Base-by-base conservation (phyloP, 1,140 invertebrate genomes). In the Eueides isabella region DNA sequence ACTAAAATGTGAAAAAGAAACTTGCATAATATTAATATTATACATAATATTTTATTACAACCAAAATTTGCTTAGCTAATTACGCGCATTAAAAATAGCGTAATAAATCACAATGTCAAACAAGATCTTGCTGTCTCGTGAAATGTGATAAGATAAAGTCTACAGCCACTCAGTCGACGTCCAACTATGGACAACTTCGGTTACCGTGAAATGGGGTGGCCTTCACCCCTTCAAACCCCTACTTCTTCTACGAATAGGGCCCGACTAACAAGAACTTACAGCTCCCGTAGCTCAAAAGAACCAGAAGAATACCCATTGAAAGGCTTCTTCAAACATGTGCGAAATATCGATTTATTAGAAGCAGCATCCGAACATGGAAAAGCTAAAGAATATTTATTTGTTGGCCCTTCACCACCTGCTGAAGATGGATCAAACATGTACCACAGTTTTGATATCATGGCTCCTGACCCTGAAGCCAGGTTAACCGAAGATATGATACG, bases 381-480 rank as follows among this genome's bases (percentile, higher is more conserved):
- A 68, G 80, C 85, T 11, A 92, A 91, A 62, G 94, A 94, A 77
- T 95, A 94, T 77, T 93, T 96, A 79, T 95, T 95, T 71, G 95
- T 94, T 31, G 95, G 95, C 2, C 94, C 94, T 4, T 95, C 95
- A 26, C 95, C 95, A 0, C 94, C 94, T 0, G 93, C 95, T 30
- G 95, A 95, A 80, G 94, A 95, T 81, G 94, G 95, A 0, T 94
- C 95, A 2, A 95, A 95, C 65, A 94, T 95, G 85, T 95, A 95
- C 76, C 91, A 95, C 67, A 95, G 94, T 76, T 94, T 94, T 76
- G 94, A 95, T 38, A 93, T 94, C 66, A 94, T 94, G 6, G 93
- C 91, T 1, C 94, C 92, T 6, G 95, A 96, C 30, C 92, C 95
- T 6, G 95, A 94, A 44, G 94, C 96, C 5, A 94, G 94, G 71